phyloP scores from a whole-genome alignment of 2,888 invertebrate species.

The Neuroscelio doddi region DNA sequence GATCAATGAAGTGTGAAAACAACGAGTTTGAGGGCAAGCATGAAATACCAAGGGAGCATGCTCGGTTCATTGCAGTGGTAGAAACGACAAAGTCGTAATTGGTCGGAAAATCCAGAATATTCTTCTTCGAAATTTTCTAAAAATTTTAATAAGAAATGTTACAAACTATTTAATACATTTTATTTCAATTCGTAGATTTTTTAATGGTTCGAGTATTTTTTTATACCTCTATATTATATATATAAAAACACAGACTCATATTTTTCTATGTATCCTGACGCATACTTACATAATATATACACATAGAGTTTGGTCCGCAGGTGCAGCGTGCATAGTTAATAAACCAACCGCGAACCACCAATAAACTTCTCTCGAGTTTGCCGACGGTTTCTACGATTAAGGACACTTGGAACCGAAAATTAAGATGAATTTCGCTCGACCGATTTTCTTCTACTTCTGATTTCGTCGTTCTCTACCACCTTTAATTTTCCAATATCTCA shows the following conservation, averaged over 20 bases:
- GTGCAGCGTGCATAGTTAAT: conserved; percentile 20
- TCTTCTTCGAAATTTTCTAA: conserved; percentile 1
- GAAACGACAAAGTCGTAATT: conserved; percentile 16
- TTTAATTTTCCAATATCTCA: not conserved
- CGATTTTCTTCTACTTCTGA: conserved; percentile 12
- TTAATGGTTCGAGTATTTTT: conserved; percentile 20
- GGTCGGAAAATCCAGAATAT: conserved; percentile 8
- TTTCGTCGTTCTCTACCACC: not conserved
- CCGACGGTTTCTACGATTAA: conserved; percentile 28
- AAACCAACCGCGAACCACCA: conserved; percentile 37
- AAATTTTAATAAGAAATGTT: conserved; percentile 18
- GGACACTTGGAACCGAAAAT: conserved; percentile 35
- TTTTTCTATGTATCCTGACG: no score
- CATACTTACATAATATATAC: not conserved
- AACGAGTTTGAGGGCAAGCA: not conserved
- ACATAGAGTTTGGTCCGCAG: conserved; percentile 19
- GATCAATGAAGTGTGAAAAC: no score
- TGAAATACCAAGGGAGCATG: not conserved
- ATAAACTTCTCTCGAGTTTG: conserved; percentile 28
- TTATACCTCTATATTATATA: conserved; percentile 17
- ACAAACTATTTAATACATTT: conserved; percentile 4
- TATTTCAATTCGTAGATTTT: conserved; percentile 19
- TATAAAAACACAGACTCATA: not conserved
- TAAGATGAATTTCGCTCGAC: conserved; percentile 25
- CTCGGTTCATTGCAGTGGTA: not conserved